These are phyloP conservation scores for Rhynchophorus ferrugineus DNA, from an alignment of 1,140 invertebrate genomes.

Conservation along the genomic window DNA sequence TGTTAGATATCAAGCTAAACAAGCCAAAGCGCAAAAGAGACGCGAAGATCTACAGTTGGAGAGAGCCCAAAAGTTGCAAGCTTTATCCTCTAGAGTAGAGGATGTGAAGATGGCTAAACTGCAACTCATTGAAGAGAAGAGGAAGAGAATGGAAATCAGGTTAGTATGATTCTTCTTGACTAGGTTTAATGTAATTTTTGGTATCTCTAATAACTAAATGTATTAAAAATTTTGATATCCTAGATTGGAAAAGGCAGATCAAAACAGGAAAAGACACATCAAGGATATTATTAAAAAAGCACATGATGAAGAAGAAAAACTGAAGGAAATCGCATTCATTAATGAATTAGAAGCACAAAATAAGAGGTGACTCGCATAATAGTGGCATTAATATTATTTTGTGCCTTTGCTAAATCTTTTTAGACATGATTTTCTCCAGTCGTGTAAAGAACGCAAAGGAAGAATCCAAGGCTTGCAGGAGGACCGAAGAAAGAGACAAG, in stretches of 20 bases:
- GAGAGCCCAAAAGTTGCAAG: conserved; percentile 76
- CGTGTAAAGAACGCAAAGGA: conserved; percentile 75
- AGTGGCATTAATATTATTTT: neutral
- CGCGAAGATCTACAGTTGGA: conserved; percentile 74
- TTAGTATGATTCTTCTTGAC: conserved; percentile 5
- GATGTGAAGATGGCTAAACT: conserved; percentile 84
- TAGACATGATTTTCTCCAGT: conserved; percentile 73
- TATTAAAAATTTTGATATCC: neutral
- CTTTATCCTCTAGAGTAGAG: conserved; percentile 80
- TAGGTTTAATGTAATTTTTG: neutral
- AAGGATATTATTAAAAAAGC: conserved; percentile 85
- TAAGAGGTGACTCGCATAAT: conserved; percentile 48
- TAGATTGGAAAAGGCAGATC: conserved; percentile 78
- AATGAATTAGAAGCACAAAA: conserved; percentile 94
- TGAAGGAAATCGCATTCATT: conserved; percentile 96
- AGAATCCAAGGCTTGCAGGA: conserved; percentile 65
- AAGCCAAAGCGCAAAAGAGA: conserved; percentile 73
- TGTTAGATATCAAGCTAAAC: conserved; percentile 70
- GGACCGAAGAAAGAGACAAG: conserved; percentile 58
- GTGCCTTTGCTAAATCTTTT: conserved; percentile 4
- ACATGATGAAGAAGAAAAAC: conserved; percentile 94
- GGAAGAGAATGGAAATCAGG: conserved; percentile 71
- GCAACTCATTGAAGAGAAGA: conserved; percentile 76
- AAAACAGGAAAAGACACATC: conserved; percentile 73
- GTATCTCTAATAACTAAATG: neutral